Evolutionary conservation across 2,113 vertebrate genomes (phyloP), one percentile per base, ranked within the genome.

Genomic region (Hylia prasina): DNA sequence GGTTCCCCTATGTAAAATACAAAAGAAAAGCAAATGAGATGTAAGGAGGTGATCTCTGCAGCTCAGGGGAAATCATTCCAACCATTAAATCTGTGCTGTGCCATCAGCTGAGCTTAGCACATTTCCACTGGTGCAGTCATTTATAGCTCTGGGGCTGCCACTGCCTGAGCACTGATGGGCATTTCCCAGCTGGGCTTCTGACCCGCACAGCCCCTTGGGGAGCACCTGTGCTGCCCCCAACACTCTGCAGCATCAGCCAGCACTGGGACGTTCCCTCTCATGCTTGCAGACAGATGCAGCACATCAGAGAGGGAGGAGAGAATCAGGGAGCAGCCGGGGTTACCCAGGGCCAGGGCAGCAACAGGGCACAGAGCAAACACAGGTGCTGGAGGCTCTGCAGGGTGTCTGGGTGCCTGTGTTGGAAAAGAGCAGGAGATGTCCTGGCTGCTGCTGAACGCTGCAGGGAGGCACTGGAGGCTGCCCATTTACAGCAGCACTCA

Each of bases 321-420:
- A 11, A 12, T 5, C 22, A 0, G 11, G 17, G 48, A 83, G 23
- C 17, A 42, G 50, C 6, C 15, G 25, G 17, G 16, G 10, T 18
- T 21, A 45, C 12, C 12, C 11, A 13, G 40, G 20, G 19, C 25
- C 30, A 22, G 65, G 27, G 28, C 77, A 39, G 78, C 30, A 10
- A 5, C 0, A 48, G 54, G 37, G 14, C 35, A 53, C 4, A 0
- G 39, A 23, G 45, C 10, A 47, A 72, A 13, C 4, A 3, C 17
- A 5, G 7, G 15, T 7, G 31, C 51, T 51, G 73, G 17, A 31
- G 57, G 33, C 53, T 66, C 31, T 69, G 87, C 42, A 60, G 50
- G 17, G 3, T 10, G 24, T 1, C 8, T 4, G 39, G 19, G 13
- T 48, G 21, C 22, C 18, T 3, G 1, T 0, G 24, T 0, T 18